Evolutionary conservation across 2,797 vertebrate genomes (phyloP).

Genomic region (Brachyalestes nurse): DNA sequence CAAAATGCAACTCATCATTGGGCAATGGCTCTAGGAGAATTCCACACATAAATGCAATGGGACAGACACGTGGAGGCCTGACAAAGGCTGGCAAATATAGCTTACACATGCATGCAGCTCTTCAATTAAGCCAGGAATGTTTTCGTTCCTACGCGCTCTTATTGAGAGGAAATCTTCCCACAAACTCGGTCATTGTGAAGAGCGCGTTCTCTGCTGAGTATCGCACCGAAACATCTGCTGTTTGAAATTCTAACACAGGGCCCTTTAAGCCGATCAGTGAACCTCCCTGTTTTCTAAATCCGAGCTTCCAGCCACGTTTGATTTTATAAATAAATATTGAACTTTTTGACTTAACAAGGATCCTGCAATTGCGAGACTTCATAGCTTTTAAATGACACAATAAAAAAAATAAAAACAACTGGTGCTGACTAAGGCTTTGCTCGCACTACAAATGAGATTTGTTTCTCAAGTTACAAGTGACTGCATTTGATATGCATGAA

Average conservation of each 20-base stretch:
- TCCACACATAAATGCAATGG: slow-evolving; percentile 48
- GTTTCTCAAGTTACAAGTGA: too few relatives aligned
- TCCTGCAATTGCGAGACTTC: slow-evolving; percentile 47
- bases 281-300: slow-evolving; percentile 22
- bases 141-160: slow-evolving; percentile 40
- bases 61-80: slow-evolving; percentile 26
- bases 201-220: slow-evolving; percentile 34
- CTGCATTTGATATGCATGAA: too few relatives aligned
- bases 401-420: slow-evolving; percentile 55
- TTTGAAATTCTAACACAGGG: slow-evolving; percentile 41
- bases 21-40: slow-evolving; percentile 50
- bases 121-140: slow-evolving; percentile 47
- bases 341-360: slow-evolving; percentile 54
- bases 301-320: not conserved
- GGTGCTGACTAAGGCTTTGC: slow-evolving; percentile 12
- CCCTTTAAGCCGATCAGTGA: slow-evolving; percentile 36
- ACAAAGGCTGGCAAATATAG: slow-evolving; percentile 37
- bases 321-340: not conserved
- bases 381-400: slow-evolving; percentile 48
- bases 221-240: slow-evolving; percentile 62
- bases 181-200: slow-evolving; percentile 44
- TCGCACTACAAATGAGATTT: too few relatives aligned
- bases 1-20: slow-evolving; percentile 58
- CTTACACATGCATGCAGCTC: slow-evolving; percentile 23
- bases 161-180: slow-evolving; percentile 44